Base-by-base conservation (phyloP, 2,888 invertebrate species). In the Cephus nigrinus region DNA sequence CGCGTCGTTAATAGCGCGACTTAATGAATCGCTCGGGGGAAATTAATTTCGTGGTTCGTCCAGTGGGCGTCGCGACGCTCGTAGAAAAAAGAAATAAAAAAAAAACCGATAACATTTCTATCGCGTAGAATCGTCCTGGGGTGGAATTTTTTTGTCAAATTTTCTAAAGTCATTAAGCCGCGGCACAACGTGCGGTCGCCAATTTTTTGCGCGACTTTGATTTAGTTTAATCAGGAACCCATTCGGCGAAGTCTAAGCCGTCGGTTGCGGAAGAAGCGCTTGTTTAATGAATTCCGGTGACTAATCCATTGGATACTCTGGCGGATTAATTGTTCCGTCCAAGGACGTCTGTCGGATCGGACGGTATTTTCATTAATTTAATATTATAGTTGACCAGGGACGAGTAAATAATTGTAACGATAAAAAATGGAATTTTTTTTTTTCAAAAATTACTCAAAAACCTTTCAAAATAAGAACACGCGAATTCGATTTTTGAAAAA, bases 181-280 rank as follows among this genome's bases (percentile, higher is more conserved):
- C 15, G 0, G 40, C 40, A 15, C 23, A 23, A 3, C 23, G 23
- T 23, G 5, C 40, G 15, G 4, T 15, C 4, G 55, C 23, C 23
- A 23, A 23, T 23, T 55, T 55, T 55, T 55, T 55, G 55, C 55
- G 2, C 71, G 12, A 32, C 40, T 73, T 40, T 76, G 78, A 79
- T 76, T 77, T 74, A 69, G 74, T 82, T 82, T 79, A 75, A 82
- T 78, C 76, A 82, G 73, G 75, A 82, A 80, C 77, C 80, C 77
- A 73, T 79, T 80, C 75, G 55, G 15, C 55, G 23, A 55, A 55
- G 55, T 55, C 55, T 4, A 23, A 5, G 55, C 55, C 55, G 55
- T 55, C 55, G 40, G 40, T 40, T 9, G 23, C 9, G 55, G 55
- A 55, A 55, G 55, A 55, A 55, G 15, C 55, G 23, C 55, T 55